A percentile compares a stretch with the other conserved stretches of the same genome.
Evolutionary conservation across 2,888 invertebrate genomes (phyloP).

Genomic region (Heliconius ethilla): DNA sequence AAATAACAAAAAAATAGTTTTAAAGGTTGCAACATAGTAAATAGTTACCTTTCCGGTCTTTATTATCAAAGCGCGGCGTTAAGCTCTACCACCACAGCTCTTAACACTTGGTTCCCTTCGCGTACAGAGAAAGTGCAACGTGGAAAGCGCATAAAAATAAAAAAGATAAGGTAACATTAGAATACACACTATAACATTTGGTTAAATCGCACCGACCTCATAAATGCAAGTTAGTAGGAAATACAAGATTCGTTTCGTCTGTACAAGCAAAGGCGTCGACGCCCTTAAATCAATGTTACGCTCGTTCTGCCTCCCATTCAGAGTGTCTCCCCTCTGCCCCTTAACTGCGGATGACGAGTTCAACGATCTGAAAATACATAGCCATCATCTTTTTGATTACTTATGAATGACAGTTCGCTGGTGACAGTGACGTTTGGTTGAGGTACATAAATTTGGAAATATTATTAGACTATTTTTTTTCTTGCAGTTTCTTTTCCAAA

Average conservation of each 20-base stretch:
- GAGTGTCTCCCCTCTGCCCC: constrained; percentile 57
- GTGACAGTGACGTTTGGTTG: neutral
- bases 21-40: neutral
- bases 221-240: constrained; percentile 7
- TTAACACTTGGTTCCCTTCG: neutral
- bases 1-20: neutral
- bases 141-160: neutral
- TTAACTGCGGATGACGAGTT: constrained; percentile 62
- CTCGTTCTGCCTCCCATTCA: constrained; percentile 48
- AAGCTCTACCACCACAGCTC: neutral
- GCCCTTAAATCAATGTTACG: constrained; percentile 50
- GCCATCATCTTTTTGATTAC: constrained; percentile 13
- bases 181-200: neutral
- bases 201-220: neutral
- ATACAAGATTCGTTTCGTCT: constrained; percentile 21
- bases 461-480: too few species aligned
- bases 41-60: neutral
- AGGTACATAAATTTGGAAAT: neutral
- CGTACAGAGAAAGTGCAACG: neutral
- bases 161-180: neutral
- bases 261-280: constrained; percentile 36
- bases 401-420: neutral
- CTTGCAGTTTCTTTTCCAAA: too few species aligned
- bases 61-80: neutral
- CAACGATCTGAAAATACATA: constrained; percentile 55